Evolutionary conservation across 2,888 invertebrate species (phyloP).

Genomic region (Drosophila lutescens): DNA sequence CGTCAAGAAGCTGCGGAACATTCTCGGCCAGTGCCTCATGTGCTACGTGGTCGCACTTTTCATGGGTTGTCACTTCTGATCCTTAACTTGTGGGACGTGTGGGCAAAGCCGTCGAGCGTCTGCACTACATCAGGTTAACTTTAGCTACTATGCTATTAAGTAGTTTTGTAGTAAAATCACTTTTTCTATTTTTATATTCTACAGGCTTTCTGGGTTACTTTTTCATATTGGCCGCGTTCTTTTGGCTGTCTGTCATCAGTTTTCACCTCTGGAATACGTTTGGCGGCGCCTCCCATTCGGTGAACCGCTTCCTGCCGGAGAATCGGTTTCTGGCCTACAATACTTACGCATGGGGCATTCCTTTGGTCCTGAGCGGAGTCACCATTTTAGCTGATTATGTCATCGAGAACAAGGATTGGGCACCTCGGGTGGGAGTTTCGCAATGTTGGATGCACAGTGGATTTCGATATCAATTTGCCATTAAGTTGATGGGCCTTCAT

Average conservation of each 20-base stretch:
- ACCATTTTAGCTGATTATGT: slow-evolving; percentile 75
- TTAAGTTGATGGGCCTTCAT: neutral
- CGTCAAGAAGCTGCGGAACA: slow-evolving; percentile 88
- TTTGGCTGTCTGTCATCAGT: slow-evolving; percentile 94
- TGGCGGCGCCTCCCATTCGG: slow-evolving; percentile 14
- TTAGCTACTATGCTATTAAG: neutral
- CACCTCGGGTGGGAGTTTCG: slow-evolving; percentile 85
- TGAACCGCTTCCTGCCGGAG: slow-evolving; percentile 17
- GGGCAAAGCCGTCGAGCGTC: neutral
- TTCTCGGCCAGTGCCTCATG: slow-evolving; percentile 90
- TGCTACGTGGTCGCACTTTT: slow-evolving; percentile 88
- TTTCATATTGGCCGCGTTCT: slow-evolving; percentile 91
- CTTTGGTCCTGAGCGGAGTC: slow-evolving; percentile 59
- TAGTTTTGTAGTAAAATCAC: too few relatives aligned
- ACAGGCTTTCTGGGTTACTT: slow-evolving; percentile 85
- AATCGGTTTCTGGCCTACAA: slow-evolving; percentile 72
- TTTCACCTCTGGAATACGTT: slow-evolving; percentile 92
- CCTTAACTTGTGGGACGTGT: slow-evolving; percentile 85
- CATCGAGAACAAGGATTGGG: slow-evolving; percentile 51
- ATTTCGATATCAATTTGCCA: slow-evolving; percentile 17
- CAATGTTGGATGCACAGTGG: slow-evolving; percentile 87
- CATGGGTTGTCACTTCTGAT: slow-evolving; percentile 85
- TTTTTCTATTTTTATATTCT: neutral
- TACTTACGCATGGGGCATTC: slow-evolving; percentile 78
- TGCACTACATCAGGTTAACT: slow-evolving; percentile 21